Conservation (phyloP, 2,888 invertebrate genomes). For the Eilema caniola region DNA sequence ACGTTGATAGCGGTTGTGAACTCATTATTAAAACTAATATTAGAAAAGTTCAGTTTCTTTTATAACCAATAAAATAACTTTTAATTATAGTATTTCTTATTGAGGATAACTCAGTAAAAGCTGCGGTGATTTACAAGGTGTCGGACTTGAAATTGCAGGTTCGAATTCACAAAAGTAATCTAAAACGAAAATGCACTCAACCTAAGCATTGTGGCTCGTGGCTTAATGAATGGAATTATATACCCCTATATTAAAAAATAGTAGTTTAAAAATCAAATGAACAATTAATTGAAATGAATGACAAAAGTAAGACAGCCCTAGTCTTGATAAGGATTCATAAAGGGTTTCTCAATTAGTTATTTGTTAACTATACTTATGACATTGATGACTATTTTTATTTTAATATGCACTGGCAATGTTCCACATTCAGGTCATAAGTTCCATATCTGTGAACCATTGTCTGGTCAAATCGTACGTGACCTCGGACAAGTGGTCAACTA, state of each 20-base stretch:
- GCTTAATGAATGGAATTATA: too few species aligned
- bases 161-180: too few species aligned
- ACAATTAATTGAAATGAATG: background rate
- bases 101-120: background rate
- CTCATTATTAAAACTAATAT: conserved; percentile 10
- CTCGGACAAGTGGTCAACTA: background rate
- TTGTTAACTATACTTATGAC: background rate
- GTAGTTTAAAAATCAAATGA: too few species aligned
- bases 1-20: background rate
- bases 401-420: background rate
- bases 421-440: background rate
- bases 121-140: too few species aligned
- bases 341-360: background rate
- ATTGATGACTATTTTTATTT: background rate
- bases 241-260: too few species aligned
- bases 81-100: background rate
- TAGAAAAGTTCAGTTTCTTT: conserved; percentile 6
- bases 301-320: too few species aligned
- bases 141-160: too few species aligned
- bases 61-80: background rate
- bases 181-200: background rate
- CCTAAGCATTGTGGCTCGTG: background rate
- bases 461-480: background rate
- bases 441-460: background rate
- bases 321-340: too few species aligned